Percentiles rank a stretch among this genome's conserved stretches.
phyloP scores from a whole-genome alignment of 2,797 vertebrate genomes.

The Ispidina lecontei region DNA sequence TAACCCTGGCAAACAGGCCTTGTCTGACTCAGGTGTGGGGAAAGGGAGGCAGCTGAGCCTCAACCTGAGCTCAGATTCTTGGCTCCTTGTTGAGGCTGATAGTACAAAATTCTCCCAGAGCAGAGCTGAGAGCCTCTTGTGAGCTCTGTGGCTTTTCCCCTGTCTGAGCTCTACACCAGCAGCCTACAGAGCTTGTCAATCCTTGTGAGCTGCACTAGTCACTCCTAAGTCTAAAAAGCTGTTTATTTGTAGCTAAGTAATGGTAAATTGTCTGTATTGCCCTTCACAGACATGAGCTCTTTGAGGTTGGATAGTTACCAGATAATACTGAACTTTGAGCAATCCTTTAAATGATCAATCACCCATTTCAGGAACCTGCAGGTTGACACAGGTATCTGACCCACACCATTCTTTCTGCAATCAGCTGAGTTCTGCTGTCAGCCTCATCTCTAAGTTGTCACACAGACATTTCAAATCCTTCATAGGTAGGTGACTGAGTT shows the following conservation, averaged over 20 bases:
- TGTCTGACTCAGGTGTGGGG: neutral
- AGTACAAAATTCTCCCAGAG: neutral
- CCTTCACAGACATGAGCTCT: neutral
- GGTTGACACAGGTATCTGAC: neutral
- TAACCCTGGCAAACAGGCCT: neutral
- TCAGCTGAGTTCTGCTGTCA: neutral
- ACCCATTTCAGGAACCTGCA: neutral
- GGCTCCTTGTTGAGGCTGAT: neutral
- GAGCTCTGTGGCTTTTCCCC: neutral
- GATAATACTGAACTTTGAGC: neutral
- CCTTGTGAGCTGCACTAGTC: neutral
- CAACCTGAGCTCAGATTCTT: neutral
- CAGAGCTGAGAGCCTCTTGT: neutral
- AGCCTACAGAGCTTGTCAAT: neutral
- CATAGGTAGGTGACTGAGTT: too few species aligned
- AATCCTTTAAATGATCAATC: neutral
- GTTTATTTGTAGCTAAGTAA: neutral
- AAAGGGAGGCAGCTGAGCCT: neutral
- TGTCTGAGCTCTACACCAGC: neutral
- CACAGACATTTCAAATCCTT: too few species aligned
- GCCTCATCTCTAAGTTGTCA: neutral
- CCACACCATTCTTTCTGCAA: neutral
- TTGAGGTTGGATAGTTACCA: neutral
- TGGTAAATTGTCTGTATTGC: accelerated
- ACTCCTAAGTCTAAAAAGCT: neutral